Percentiles rank a stretch among this genome's conserved stretches.
Conservation (phyloP, 1,140 invertebrate species). For the Camponotus vicinus region DNA sequence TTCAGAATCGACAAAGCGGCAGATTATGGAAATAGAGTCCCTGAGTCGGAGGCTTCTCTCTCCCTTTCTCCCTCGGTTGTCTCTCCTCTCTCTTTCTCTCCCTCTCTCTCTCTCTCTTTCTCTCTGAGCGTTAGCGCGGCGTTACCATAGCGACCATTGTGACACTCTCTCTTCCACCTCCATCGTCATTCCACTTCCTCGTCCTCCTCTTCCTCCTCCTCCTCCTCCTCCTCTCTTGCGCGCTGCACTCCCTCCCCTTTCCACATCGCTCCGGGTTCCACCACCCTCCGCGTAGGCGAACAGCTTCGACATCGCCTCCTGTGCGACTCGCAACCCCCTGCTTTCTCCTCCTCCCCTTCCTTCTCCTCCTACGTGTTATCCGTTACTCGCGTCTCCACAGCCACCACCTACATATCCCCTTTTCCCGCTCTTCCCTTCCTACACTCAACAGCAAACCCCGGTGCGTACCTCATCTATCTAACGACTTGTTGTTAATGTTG, state of each 20-base stretch:
- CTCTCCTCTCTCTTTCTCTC: constrained; percentile 16
- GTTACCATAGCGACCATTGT: constrained; percentile 81
- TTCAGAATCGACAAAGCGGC: constrained; percentile 86
- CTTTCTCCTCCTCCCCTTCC: constrained; percentile 72
- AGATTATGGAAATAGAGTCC: constrained; percentile 86
- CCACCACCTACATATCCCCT: constrained; percentile 57
- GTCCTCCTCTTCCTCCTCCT: constrained; percentile 42
- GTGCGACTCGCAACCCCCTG: constrained; percentile 79
- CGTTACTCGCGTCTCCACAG: constrained; percentile 54
- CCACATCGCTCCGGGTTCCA: constrained; percentile 59
- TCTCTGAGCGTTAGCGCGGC: constrained; percentile 48
- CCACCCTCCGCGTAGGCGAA: constrained; percentile 56
- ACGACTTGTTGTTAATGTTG: constrained; percentile 84
- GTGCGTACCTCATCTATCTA: constrained; percentile 79
- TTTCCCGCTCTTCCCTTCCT: constrained; percentile 47
- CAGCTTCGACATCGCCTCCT: constrained; percentile 60
- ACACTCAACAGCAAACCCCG: constrained; percentile 73
- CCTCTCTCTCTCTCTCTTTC: constrained; percentile 47
- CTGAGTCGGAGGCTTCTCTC: constrained; percentile 77
- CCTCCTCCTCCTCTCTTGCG: constrained; percentile 40
- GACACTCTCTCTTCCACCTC: constrained; percentile 68
- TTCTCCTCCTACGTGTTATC: constrained; percentile 60
- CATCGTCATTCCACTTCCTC: constrained; percentile 60
- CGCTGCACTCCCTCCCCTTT: constrained; percentile 61
- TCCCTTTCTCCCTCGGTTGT: constrained; percentile 53